phyloP scores from a whole-genome alignment of 2,113 vertebrate species.

The Cranoglanis bouderius region DNA sequence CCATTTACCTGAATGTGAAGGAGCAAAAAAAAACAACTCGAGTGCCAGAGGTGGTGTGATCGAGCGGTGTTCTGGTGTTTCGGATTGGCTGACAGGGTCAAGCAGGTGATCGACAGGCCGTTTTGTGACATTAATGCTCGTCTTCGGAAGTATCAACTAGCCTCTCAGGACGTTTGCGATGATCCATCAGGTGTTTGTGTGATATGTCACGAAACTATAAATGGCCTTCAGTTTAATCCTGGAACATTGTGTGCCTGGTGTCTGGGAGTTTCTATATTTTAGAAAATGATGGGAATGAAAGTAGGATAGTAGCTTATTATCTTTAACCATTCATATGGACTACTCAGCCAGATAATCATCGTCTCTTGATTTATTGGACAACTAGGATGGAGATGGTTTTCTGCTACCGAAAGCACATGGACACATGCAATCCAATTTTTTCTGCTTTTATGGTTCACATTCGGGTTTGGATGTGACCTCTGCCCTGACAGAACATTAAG shows the following conservation, averaged over 20 bases:
- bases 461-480: neutral
- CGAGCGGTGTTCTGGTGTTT: neutral
- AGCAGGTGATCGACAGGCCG: slow-evolving; percentile 15
- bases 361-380: neutral
- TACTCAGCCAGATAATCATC: neutral
- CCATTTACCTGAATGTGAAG: slow-evolving; percentile 34
- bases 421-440: neutral
- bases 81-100: slow-evolving; percentile 36
- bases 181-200: slow-evolving; percentile 15
- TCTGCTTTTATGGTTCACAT: neutral
- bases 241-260: too few relatives aligned
- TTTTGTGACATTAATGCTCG: neutral
- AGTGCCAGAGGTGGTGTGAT: slow-evolving; percentile 12
- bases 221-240: neutral
- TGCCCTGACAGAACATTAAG: neutral
- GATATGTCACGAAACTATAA: slow-evolving; percentile 4
- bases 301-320: slow-evolving; percentile 7
- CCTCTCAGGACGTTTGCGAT: neutral
- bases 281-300: neutral
- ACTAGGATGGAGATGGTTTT: neutral
- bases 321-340: slow-evolving; percentile 4
- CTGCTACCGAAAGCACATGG: neutral
- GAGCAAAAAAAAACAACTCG: too few relatives aligned
- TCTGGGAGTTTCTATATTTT: neutral
- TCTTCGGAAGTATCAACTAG: neutral